Conservation (phyloP, 2,888 invertebrate species). For the Protophormia terraenovae region DNA sequence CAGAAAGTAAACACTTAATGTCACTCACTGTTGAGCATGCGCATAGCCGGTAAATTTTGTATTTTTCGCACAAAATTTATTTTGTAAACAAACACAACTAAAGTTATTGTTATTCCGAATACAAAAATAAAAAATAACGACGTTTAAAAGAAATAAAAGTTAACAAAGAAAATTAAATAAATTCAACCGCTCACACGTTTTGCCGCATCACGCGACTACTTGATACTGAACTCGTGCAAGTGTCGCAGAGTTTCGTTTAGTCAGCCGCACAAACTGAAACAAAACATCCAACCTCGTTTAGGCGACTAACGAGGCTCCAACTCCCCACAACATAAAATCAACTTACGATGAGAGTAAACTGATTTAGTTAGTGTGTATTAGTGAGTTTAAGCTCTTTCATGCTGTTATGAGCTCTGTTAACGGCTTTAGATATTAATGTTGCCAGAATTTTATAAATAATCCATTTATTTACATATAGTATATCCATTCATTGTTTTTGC, state of each 20-base stretch:
- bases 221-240: conserved; percentile 66
- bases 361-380: neutral
- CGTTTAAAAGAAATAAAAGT: neutral
- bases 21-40: conserved; percentile 60
- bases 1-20: conserved; percentile 42
- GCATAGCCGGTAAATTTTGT: conserved; percentile 47
- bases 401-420: conserved; percentile 30
- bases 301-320: conserved; percentile 1
- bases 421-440: neutral
- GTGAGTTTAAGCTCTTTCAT: neutral
- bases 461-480: neutral
- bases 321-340: conserved; percentile 21
- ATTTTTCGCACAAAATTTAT: conserved; percentile 9
- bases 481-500: too few species aligned
- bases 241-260: conserved; percentile 58
- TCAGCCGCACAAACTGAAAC: conserved; percentile 37
- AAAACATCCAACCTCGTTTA: conserved; percentile 39
- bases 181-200: conserved; percentile 68
- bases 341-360: conserved; percentile 17
- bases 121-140: conserved; percentile 23
- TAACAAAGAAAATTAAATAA: conserved; percentile 42
- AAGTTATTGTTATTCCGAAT: neutral
- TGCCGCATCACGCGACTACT: conserved; percentile 68
- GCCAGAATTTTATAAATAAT: conserved; percentile 11
- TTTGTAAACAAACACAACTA: conserved; percentile 39